Evolutionary conservation across 2,113 vertebrate species (phyloP), one percentile per base, ranked within the genome.

Genomic region (Nicator chloris): DNA sequence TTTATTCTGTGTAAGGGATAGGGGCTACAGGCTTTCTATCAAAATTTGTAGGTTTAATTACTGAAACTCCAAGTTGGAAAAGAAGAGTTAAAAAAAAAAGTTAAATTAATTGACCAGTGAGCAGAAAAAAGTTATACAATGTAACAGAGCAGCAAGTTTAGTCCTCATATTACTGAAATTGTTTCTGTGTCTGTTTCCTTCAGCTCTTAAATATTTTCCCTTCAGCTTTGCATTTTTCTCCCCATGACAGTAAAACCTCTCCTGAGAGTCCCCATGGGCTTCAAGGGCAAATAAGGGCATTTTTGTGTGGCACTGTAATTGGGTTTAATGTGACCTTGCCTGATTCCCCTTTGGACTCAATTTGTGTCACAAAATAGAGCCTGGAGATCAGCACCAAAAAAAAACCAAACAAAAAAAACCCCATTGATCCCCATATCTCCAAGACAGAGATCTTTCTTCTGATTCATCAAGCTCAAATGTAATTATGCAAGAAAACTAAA

Each of bases 1-100:
- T 64, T 88, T 49, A 31, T 68, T 80, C 49, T 45, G 3, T 24
- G 18, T 7, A 84, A 77, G 44, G 31, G 17, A 72, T 1, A 1
- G 57, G 26, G 59, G 33, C 22, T 49, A 37, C 21, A 86, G 35
- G 35, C 18, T 95, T 82, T 76, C n/a, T 37, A 63, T 68, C 40
- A 84, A 82, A 92, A 95, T 82, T 31, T 80, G 79, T 60, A 84
- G 49, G 44, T 82, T 94, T 92, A 78, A 92, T 86, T 95, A 93
- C 40, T 92, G 84, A 79, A 96, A 71, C 13, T 65, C 33, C 53
- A 61, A 11, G 13, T 44, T 60, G 80, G 42, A 69, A 80, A 65
- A 56, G 8, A 84, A 65, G 31, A 71, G 15, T 27, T 40, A 2
- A 69, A 88, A 61, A 53, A 64, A 4, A 47, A 81, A 60, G 10